Percentiles rank a stretch among this genome's conserved stretches.
Evolutionary conservation across 2,888 invertebrate genomes (phyloP).

Genomic region (Chloroclystis v-ata): DNA sequence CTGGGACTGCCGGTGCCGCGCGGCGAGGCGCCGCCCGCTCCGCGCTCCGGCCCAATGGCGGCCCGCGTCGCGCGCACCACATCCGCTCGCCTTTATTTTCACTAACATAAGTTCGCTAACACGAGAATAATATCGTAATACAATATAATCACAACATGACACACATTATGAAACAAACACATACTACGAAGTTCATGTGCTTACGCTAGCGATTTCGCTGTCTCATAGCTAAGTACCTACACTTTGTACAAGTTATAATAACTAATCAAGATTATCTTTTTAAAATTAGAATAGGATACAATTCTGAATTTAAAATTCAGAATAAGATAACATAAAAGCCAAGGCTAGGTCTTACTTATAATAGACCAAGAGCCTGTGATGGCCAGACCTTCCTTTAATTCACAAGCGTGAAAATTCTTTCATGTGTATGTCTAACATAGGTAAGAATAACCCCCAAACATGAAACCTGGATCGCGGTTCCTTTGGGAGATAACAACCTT

Average conservation of each 20-base stretch:
- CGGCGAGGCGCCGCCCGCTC: constrained; percentile 62
- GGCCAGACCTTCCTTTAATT: too few species aligned
- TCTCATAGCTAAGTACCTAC: constrained; percentile 9
- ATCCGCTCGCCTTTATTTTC: constrained; percentile 57
- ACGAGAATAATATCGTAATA: constrained; percentile 48
- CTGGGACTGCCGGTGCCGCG: constrained; percentile 58
- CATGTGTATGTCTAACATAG: too few species aligned
- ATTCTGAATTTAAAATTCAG: background rate
- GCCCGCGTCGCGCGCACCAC: constrained; percentile 65
- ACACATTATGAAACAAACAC: constrained; percentile 44
- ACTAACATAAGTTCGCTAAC: constrained; percentile 61
- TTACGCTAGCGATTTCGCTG: constrained; percentile 17
- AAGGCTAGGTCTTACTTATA: too few species aligned
- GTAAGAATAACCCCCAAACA: too few species aligned
- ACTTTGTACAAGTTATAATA: background rate
- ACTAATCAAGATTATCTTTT: background rate
- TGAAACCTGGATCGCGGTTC: too few species aligned
- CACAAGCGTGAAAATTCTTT: too few species aligned
- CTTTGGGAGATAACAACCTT: too few species aligned
- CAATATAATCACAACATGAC: constrained; percentile 62
- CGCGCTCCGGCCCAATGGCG: constrained; percentile 73
- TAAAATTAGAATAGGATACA: too few species aligned
- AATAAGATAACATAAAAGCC: too few species aligned
- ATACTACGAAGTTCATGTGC: constrained; percentile 31
- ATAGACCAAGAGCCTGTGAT: too few species aligned